These are phyloP conservation scores for Mimumesa dahlbomi DNA, from an alignment of 2,888 invertebrate genomes.

Conservation along the genomic window DNA sequence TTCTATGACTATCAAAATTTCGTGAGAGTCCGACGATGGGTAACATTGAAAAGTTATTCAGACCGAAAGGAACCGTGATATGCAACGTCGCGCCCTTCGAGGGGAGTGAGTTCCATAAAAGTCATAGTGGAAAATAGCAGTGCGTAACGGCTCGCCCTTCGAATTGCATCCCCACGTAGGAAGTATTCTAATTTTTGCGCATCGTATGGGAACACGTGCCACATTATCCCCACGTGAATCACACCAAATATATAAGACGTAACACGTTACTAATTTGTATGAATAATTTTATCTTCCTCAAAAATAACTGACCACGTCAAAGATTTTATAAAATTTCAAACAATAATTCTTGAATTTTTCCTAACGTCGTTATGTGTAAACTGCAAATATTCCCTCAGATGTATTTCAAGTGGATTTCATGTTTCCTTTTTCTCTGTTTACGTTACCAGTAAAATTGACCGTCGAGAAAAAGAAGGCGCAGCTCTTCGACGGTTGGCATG, in stretches of 20 bases:
- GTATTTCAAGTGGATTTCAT: not conserved
- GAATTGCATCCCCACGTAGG: constrained; percentile 18
- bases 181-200: constrained; percentile 5
- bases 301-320: too few species aligned
- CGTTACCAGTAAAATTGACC: constrained; percentile 56
- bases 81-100: constrained; percentile 25
- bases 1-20: constrained; percentile 29
- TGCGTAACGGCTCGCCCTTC: constrained; percentile 49
- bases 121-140: constrained; percentile 59
- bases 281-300: too few species aligned
- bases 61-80: constrained; percentile 22
- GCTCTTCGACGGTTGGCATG: constrained; percentile 43
- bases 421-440: constrained; percentile 9
- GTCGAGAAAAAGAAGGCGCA: constrained; percentile 44
- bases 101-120: constrained; percentile 42
- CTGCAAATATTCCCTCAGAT: too few species aligned
- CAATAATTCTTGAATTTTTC: too few species aligned
- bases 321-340: too few species aligned
- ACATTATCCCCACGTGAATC: too few species aligned
- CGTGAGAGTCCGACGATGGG: constrained; percentile 7
- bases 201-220: too few species aligned
- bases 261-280: too few species aligned
- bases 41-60: constrained; percentile 20
- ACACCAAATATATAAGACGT: too few species aligned
- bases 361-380: too few species aligned